Percentiles rank a stretch among this genome's conserved stretches.
phyloP scores from a whole-genome alignment of 2,113 vertebrate species.

The Phylloscopus trochiloides region DNA sequence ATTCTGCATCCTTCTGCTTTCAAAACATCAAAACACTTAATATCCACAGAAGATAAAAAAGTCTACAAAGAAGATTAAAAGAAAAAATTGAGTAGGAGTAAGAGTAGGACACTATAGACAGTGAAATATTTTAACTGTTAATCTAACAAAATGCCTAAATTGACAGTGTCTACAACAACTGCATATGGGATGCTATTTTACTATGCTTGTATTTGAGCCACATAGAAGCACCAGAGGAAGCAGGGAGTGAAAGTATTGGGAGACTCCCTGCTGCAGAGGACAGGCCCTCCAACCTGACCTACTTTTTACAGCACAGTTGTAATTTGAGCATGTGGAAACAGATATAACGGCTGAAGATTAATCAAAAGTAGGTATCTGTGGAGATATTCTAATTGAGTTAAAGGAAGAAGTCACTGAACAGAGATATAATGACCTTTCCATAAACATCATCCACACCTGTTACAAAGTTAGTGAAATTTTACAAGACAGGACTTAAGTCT shows the following conservation, averaged over 20 bases:
- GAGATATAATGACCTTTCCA: not conserved
- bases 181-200: not conserved
- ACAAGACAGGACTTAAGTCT: not conserved
- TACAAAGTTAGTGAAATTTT: not conserved
- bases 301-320: not conserved
- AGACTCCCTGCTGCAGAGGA: not conserved
- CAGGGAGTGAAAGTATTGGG: not conserved
- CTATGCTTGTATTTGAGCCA: not conserved
- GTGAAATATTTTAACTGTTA: not conserved
- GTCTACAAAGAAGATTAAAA: conserved; percentile 44
- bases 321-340: not conserved
- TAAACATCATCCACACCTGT: not conserved
- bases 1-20: conserved; percentile 55
- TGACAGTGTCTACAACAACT: not conserved
- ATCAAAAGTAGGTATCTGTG: not conserved
- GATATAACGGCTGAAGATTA: not conserved
- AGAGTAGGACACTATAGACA: not conserved
- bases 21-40: conserved; percentile 69
- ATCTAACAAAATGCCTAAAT: not conserved
- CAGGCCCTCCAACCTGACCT: not conserved
- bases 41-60: not conserved
- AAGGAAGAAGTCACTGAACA: not conserved
- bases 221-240: not conserved
- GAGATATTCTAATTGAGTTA: not conserved
- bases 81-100: not conserved